Conservation (phyloP, 37 sponge, comb jelly and placozoan genomes). For the Petrosia ficiformis region DNA sequence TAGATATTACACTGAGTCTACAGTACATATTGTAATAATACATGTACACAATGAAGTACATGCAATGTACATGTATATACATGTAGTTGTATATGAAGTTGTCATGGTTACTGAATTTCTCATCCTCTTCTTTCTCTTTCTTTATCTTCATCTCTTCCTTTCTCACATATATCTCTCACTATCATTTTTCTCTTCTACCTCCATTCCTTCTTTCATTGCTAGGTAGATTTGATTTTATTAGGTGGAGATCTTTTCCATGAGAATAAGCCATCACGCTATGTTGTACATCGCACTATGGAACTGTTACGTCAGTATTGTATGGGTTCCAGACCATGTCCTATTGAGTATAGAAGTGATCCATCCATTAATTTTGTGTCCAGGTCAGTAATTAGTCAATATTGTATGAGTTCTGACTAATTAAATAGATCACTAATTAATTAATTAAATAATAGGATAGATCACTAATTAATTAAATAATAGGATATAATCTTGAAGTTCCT, state of each 20-base stretch:
- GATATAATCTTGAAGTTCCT: not conserved
- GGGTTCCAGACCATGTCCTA: constrained; percentile 71
- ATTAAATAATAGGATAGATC: no score
- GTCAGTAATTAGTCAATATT: no score
- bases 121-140: no score
- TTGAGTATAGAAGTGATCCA: constrained; percentile 79
- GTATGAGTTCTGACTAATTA: not conserved
- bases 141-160: no score
- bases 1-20: no score
- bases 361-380: constrained; percentile 55
- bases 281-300: constrained; percentile 75
- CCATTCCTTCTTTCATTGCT: not conserved
- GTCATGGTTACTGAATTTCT: no score
- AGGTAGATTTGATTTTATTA: constrained; percentile 93
- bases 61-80: no score
- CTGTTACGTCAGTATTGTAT: constrained; percentile 86
- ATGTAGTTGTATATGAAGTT: no score
- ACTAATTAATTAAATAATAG: constrained; percentile 1
- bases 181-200: not conserved
- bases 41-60: no score
- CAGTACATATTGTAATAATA: no score
- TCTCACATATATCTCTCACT: not conserved
- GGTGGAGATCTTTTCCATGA: constrained; percentile 98
- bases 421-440: not conserved
- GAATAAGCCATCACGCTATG: constrained; percentile 88